Evolutionary conservation across 2,797 vertebrate species (phyloP), one percentile per base, ranked within the genome.

Genomic region (Gymnopithys bicolor): DNA sequence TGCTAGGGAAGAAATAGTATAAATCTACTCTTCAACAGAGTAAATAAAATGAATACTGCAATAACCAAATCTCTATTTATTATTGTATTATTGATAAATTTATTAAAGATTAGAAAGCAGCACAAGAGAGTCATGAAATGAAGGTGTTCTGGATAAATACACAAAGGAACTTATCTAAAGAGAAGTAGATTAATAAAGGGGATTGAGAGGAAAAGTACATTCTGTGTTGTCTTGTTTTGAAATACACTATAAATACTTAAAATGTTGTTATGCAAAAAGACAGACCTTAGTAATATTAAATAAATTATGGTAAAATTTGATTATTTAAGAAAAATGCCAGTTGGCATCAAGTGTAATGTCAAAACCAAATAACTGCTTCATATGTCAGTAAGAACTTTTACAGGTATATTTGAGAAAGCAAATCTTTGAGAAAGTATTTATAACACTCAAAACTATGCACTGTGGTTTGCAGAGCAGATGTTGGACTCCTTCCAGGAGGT

Each of bases 401-500:
- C 32, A 84, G 48, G 37, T 86, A 79, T 62, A 59, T 60, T 84
- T 73, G 32, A 87, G 62, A 87, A 90, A 86, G 58, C 45, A 83
- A 75, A 71, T 62, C 60, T 68, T 53, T 8, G 33, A 78, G 52
- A 48, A 84, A 69, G 69, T 43, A 59, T 88, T 90, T 95, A 64
- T 63, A 90, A 81, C 35, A 89, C 70, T 24, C 39, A 35, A 69
- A 94, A 49, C 66, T 88, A 59, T 46, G 69, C 51, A 25, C 30
- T 86, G 79, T 87, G 79, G 87, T 84, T 95, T 81, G 79, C 84
- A 92, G 59, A 92, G 79, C 84, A 89, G 90, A 86, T 0, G 0
- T 58, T 88, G 87, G 84, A 55, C 24, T 69, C 62, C 56, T 67
- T 93, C 89, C 84, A 94, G 84, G 92, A 89, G 13, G 63, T 92